Percentiles rank a stretch among this genome's conserved stretches.
These are phyloP conservation scores for Halesus radiatus DNA, from an alignment of 1,140 invertebrate genomes.

Conservation along the genomic window DNA sequence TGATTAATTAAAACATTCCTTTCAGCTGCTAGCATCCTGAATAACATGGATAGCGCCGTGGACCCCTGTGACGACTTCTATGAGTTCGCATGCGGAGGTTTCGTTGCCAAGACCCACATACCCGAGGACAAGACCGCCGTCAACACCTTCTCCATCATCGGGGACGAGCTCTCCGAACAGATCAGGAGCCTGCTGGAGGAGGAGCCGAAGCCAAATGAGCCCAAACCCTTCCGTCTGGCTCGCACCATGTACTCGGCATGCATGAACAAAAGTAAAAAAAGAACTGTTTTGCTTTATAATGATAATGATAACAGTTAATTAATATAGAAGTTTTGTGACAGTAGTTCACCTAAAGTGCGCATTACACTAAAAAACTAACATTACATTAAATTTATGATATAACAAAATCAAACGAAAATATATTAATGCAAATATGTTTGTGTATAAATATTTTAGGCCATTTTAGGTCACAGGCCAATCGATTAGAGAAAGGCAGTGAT, in stretches of 20 bases:
- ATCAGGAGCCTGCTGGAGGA: slow-evolving; percentile 82
- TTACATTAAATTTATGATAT: too few species aligned
- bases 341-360: too few species aligned
- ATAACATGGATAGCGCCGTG: slow-evolving; percentile 80
- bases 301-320: too few species aligned
- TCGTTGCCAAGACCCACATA: slow-evolving; percentile 80
- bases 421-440: too few species aligned
- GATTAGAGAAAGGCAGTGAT: too few species aligned
- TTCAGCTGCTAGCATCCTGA: slow-evolving; percentile 77
- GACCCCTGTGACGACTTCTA: slow-evolving; percentile 95
- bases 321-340: too few species aligned
- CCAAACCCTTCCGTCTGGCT: slow-evolving; percentile 80
- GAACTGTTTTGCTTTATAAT: too few species aligned
- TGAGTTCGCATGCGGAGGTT: slow-evolving; percentile 84
- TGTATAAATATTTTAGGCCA: too few species aligned
- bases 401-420: too few species aligned
- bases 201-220: slow-evolving; percentile 75
- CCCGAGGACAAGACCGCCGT: slow-evolving; percentile 86
- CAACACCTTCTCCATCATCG: slow-evolving; percentile 85
- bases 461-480: too few species aligned
- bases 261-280: slow-evolving; percentile 84
- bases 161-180: slow-evolving; percentile 85
- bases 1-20: slow-evolving; percentile 22
- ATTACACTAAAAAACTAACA: too few species aligned
- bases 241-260: slow-evolving; percentile 87